Evolutionary conservation across 2,888 invertebrate genomes (phyloP), one percentile per base, ranked within the genome.

Genomic region (Lasius platythorax): DNA sequence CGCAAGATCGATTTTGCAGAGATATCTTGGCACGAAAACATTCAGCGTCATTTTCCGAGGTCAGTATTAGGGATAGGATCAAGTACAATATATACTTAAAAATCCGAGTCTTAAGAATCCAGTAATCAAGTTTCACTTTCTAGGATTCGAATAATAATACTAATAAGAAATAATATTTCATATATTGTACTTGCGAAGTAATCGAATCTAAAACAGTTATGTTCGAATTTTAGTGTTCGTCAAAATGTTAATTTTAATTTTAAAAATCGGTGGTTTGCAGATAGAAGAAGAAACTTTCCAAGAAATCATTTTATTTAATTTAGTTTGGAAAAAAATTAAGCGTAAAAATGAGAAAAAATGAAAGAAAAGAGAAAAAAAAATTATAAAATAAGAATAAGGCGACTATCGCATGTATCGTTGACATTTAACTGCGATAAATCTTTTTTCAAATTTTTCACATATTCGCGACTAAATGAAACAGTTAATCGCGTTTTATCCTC

Each of bases 231-330:
- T 23, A 23, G 23, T 23, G 23, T 23, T 70, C 30, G 28, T 2
- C 43, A 37, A 70, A 70, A 61, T 8, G n/a, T 43, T 43, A 28
- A n/a, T 40, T 61, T 74, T n/a, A 18, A 30, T 40, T 61, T 74
- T n/a, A 18, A 53, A 53, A 18, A 12, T 23, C 15, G 8, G 33
- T 11, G 58, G 18, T 40, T 43, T 43, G 18, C 58, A 58, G 12
- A 23, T 58, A 56, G 23, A 23, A 56, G 5, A 46, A 12, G 46
- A 8, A 53, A 50, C 18, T 43, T 43, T 61, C 28, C 15, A 23
- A n/a, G 15, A 15, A 33, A 46, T 23, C n/a, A 3, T 15, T 56
- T 15, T 18, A 56, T 23, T 23, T 23, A 23, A 23, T 23, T 23
- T 23, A 61, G 8, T 28, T 43, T 12, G 18, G 4, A 12, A 40